Evolutionary conservation across 2,888 invertebrate species (phyloP), one percentile per base, ranked within the genome.

Genomic region (Cryptus viduatorius): DNA sequence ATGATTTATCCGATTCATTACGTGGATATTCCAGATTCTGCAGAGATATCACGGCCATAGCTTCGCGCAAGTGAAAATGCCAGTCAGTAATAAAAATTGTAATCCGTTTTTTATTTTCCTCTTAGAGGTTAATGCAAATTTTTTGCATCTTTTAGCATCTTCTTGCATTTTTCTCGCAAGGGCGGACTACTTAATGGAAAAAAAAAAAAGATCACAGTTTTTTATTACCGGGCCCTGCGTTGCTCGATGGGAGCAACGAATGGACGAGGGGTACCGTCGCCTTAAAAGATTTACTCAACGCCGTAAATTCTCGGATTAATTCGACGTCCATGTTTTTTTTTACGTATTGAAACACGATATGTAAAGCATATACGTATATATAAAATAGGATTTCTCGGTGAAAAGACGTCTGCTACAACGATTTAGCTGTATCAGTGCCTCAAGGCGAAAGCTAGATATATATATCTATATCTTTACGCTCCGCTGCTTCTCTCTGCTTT

Each of bases 381-480:
- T 31, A 29, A 48, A 50, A 61, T 29, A 7, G 64, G 0, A 48
- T 64, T 75, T 64, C 48, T 75, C 64, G 48, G n/a, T 61, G 5
- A 14, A 61, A 73, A 61, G 59, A 37, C 71, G 42, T 37, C 37
- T 61, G 8, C 73, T 61, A 65, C 48, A 50, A 76, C 48, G 65
- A 65, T 65, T 76, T 65, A 65, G 75, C 65, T 76, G n/a, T 37
- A 65, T 76, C 50, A 48, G 50, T 14, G 37, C 37, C 48, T 31
- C 48, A 50, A 65, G 37, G 65, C 59, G 59, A 29, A 50, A 50
- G 31, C 31, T 24, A 50, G 31, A 16, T 24, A 50, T 10, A 65
- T 31, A 37, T 42, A 75, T n/a, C n/a, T 19, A 37, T 31, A 31
- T 65, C 16, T 24, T 31, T n/a, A 53, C 16, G 12, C 14, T 37